Evolutionary conservation across 1,140 invertebrate species (phyloP).

Genomic region (Zaprionus inermis): DNA sequence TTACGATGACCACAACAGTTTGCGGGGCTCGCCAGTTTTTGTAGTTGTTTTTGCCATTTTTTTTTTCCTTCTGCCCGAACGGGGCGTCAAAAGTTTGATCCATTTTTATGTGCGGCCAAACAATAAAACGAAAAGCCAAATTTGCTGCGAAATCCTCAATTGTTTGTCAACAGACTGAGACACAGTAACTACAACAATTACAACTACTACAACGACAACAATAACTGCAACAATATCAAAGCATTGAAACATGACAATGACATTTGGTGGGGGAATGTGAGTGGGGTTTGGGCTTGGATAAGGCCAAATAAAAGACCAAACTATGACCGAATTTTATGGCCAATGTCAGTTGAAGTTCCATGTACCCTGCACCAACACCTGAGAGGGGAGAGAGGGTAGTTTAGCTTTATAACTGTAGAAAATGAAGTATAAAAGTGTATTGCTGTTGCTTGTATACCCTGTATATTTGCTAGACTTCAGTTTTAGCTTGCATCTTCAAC

Average conservation of each 20-base stretch:
- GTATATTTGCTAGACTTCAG: not conserved
- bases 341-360: not conserved
- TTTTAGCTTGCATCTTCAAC: not conserved
- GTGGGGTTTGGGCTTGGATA: not conserved
- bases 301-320: constrained; percentile 41
- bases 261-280: constrained; percentile 25
- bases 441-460: constrained; percentile 7
- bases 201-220: constrained; percentile 11
- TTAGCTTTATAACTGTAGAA: not conserved
- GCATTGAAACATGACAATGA: constrained; percentile 59
- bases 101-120: constrained; percentile 59
- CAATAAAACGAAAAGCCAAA: constrained; percentile 50
- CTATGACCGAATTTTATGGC: constrained; percentile 21
- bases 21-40: constrained; percentile 1
- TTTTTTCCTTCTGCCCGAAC: constrained; percentile 18
- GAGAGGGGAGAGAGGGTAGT: not conserved
- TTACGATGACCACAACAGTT: constrained; percentile 69
- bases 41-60: constrained; percentile 35
- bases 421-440: not conserved
- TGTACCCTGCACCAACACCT: constrained; percentile 3
- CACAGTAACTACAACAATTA: not conserved
- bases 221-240: constrained; percentile 15
- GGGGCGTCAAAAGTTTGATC: constrained; percentile 68
- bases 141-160: constrained; percentile 37
- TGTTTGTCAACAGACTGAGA: constrained; percentile 48